Percentiles rank a stretch among this genome's conserved stretches.
Conservation (phyloP, 2,113 vertebrate genomes). For the Haplochromis burtoni region DNA sequence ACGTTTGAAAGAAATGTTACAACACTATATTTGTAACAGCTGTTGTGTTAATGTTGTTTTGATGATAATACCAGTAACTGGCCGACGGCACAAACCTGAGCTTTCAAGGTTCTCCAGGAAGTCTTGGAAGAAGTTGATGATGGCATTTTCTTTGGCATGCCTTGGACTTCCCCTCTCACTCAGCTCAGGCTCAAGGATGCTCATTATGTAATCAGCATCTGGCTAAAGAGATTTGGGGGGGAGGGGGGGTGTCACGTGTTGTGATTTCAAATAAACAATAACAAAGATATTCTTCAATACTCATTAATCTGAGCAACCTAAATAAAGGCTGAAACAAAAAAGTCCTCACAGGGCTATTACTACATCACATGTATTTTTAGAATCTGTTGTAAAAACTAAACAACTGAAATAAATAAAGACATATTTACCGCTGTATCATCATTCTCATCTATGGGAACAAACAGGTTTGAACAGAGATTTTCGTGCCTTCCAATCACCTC, state of each 20-base stretch:
- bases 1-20: not conserved
- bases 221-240: no score
- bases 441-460: no score
- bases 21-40: not conserved
- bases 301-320: not conserved
- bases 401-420: not conserved
- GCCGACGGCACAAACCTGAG: not conserved
- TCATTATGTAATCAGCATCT: no score
- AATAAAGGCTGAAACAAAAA: not conserved
- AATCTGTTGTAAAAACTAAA: not conserved
- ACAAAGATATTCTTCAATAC: not conserved
- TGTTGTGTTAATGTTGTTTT: not conserved
- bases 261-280: not conserved
- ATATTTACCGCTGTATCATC: not conserved
- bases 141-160: not conserved
- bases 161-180: not conserved
- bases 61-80: not conserved
- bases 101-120: not conserved
- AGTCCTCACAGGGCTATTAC: not conserved
- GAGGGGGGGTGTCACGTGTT: not conserved
- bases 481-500: no score
- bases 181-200: not conserved
- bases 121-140: not conserved
- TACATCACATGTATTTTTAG: not conserved
- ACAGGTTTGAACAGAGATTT: no score